Base-by-base conservation (phyloP, 2,888 invertebrate genomes). In the Trichopria drosophilae region DNA sequence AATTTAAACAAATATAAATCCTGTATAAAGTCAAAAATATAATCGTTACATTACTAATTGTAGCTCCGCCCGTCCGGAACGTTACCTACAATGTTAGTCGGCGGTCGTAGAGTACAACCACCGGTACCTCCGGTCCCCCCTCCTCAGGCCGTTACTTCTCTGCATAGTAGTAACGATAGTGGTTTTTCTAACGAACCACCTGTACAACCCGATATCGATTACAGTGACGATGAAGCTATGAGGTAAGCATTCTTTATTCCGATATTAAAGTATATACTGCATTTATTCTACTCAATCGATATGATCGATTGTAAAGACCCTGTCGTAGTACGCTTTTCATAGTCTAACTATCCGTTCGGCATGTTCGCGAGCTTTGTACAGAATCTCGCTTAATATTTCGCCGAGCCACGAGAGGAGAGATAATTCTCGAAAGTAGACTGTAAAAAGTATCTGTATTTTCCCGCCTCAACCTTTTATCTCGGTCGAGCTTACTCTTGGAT, bases 161-260 rank as follows among this genome's bases (percentile, higher is more conserved):
- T 93, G 61, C 92, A 93, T 75, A 91, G 91, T 76, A 91, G 91
- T 72, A 93, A 93, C 76, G 93, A 93, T 76, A 92, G 91, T 63
- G 93, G 93, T 12, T 93, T 93, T 76, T 90, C 92, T 67, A 63
- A 93, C 72, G 93, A 93, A 71, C 86, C 88, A 7, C 91, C 92
- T 3, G 87, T 86, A 19, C 90, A 90, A 68, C 93, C 93, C 16
- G 92, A 93, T 76, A 84, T 91, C 52, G 92, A 93, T 76, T 92
- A 93, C 75, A 92, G 91, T 42, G 92, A 93, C 70, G 92, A 92
- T 77, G 92, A 93, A 71, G 87, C 85, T 26, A 81, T 83, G 73
- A 84, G 85, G 85, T 85, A 78, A 71, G 66, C 26, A 10, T 28
- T 19, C 28, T 9, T 20, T 13, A 32, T 49, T 47, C 23, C 32